phyloP scores from a whole-genome alignment of 2,888 invertebrate genomes.

The Lypha dubia region DNA sequence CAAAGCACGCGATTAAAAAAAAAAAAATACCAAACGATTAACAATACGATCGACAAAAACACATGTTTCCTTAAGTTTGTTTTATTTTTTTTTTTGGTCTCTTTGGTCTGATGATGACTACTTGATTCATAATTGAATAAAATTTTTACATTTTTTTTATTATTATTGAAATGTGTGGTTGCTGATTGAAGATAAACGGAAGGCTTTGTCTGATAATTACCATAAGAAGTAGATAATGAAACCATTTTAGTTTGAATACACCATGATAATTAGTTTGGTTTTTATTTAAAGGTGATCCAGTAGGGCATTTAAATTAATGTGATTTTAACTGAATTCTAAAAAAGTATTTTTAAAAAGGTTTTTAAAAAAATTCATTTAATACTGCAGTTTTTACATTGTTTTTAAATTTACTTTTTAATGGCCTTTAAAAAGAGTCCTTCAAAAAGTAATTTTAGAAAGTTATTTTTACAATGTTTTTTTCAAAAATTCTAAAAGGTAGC shows the following conservation, averaged over 20 bases:
- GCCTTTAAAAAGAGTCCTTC: neutral
- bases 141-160: slow-evolving; percentile 15
- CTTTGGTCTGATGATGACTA: slow-evolving; percentile 26
- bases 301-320: neutral
- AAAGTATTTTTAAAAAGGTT: neutral
- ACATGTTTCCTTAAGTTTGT: slow-evolving; percentile 57
- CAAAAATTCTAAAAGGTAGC: neutral
- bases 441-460: neutral
- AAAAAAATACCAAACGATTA: slow-evolving; percentile 6
- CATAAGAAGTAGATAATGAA: slow-evolving; percentile 2
- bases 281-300: neutral
- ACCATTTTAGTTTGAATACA: neutral
- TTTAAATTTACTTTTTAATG: too few relatives aligned
- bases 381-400: too few relatives aligned
- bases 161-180: slow-evolving; percentile 48
- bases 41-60: slow-evolving; percentile 44
- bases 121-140: slow-evolving; percentile 61
- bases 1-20: slow-evolving; percentile 65
- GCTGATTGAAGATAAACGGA: slow-evolving; percentile 38
- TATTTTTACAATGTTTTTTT: neutral
- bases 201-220: slow-evolving; percentile 26
- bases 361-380: neutral
- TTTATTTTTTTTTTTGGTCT: neutral
- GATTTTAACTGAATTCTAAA: neutral
- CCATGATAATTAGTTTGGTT: neutral